phyloP scores from a whole-genome alignment of 2,113 vertebrate species.

The Rhea pennata region DNA sequence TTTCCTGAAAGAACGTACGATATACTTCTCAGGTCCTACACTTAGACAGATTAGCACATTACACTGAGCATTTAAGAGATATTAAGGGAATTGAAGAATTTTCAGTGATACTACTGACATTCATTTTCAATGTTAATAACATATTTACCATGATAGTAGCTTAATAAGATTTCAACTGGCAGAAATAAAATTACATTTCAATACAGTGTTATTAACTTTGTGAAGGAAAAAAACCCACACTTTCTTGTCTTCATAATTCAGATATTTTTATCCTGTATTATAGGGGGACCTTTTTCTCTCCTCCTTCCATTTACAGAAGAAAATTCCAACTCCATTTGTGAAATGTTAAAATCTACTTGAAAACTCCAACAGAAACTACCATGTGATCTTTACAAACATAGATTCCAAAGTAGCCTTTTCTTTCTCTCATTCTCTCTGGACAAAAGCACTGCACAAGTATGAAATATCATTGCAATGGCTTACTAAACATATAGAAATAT shows the following conservation, averaged over 20 bases:
- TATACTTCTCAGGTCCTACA: not conserved
- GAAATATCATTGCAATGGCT: not conserved
- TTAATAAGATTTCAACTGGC: constrained; percentile 55
- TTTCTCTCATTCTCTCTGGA: not conserved
- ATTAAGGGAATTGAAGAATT: constrained; percentile 52
- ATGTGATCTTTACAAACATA: not conserved
- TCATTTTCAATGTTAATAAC: constrained; percentile 58
- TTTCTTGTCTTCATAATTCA: constrained; percentile 43
- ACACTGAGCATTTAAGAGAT: constrained; percentile 21
- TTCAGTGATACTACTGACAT: constrained; percentile 22
- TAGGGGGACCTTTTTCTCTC: not conserved
- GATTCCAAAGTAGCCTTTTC: not conserved
- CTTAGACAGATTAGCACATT: not conserved
- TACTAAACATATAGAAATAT: not conserved
- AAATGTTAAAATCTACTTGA: not conserved
- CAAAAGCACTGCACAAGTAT: not conserved
- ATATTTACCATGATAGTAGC: constrained; percentile 51
- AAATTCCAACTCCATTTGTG: not conserved
- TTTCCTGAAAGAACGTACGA: not conserved
- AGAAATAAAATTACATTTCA: constrained; percentile 41
- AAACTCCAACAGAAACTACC: not conserved
- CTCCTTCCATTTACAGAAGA: not conserved
- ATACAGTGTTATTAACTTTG: constrained; percentile 47
- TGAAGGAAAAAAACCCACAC: not conserved
- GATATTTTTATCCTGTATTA: constrained; percentile 40